Conservation (phyloP, 92 coral and sea anemone species). For the Desmophyllum pertusum region DNA sequence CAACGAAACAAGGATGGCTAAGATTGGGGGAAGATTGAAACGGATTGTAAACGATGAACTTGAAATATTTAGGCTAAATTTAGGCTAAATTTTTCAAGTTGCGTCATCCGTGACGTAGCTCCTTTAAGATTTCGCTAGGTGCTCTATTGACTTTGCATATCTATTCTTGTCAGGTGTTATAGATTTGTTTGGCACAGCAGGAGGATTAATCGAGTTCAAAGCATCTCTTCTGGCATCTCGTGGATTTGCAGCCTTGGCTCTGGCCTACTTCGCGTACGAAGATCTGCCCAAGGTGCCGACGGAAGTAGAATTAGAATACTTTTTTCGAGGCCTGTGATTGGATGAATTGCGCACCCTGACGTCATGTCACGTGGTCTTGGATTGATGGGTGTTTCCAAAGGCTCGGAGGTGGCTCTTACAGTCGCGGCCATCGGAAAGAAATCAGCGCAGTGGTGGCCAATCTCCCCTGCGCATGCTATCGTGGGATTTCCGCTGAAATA, state of each 20-base stretch:
- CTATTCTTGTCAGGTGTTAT: conserved; percentile 58
- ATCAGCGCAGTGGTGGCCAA: conserved; percentile 70
- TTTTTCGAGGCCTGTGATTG: conserved; percentile 78
- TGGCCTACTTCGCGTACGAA: conserved; percentile 74
- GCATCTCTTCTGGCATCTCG: conserved; percentile 84
- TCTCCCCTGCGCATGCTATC: conserved; percentile 76
- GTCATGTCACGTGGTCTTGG: conserved; percentile 70
- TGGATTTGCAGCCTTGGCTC: conserved; percentile 75
- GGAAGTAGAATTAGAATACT: conserved; percentile 67
- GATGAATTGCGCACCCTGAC: conserved; percentile 58
- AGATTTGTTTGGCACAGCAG: conserved; percentile 78
- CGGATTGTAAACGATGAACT: too few relatives aligned
- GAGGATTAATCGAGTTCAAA: conserved; percentile 81
- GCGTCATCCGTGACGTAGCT: too few relatives aligned
- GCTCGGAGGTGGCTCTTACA: conserved; percentile 65
- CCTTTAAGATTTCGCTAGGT: too few relatives aligned
- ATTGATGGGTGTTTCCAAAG: conserved; percentile 81
- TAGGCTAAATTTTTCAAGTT: too few relatives aligned
- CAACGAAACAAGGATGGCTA: too few relatives aligned
- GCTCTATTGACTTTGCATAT: too few relatives aligned
- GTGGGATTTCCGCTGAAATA: conserved; percentile 61
- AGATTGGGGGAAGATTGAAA: too few relatives aligned
- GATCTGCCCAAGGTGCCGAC: conserved; percentile 69
- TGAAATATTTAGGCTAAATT: too few relatives aligned
- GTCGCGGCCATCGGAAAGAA: conserved; percentile 71